Conservation (phyloP, 30 jellyfish, hydroid and myxozoan species). For the Hydractinia symbiolongicarpus region DNA sequence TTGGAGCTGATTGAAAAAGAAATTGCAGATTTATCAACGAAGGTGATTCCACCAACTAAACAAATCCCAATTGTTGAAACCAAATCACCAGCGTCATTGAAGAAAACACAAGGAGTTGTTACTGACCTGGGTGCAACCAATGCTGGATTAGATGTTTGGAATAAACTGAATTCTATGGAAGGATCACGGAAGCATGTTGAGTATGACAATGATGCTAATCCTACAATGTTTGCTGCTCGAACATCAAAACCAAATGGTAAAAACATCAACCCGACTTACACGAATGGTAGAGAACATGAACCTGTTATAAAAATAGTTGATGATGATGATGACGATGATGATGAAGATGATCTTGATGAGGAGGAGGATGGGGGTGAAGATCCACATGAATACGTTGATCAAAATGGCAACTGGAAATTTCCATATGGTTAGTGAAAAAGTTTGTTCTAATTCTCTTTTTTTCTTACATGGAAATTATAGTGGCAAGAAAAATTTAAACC, state of each 20-base stretch:
- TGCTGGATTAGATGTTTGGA: constrained; percentile 32
- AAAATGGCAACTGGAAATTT: background rate
- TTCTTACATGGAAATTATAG: too few relatives aligned
- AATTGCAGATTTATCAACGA: background rate
- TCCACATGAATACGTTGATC: background rate
- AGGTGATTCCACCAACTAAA: background rate
- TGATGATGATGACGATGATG: constrained; percentile 38
- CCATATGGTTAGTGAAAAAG: background rate
- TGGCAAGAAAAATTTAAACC: too few relatives aligned
- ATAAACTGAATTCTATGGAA: background rate
- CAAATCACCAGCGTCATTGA: background rate
- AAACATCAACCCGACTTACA: constrained; percentile 9
- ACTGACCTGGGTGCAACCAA: constrained; percentile 30
- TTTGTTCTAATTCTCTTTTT: too few relatives aligned
- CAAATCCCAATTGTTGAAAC: background rate
- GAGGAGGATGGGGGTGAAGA: background rate
- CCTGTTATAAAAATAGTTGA: constrained; percentile 25
- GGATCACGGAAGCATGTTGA: background rate
- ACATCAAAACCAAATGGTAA: background rate
- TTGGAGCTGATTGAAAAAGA: background rate
- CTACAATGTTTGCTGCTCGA: constrained; percentile 4
- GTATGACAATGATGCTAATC: background rate
- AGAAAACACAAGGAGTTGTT: background rate
- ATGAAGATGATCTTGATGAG: constrained; percentile 13
- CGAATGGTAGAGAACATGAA: constrained; percentile 8